Base-by-base conservation (phyloP, 2,113 vertebrate species). In the Myrmecophaga tridactyla region DNA sequence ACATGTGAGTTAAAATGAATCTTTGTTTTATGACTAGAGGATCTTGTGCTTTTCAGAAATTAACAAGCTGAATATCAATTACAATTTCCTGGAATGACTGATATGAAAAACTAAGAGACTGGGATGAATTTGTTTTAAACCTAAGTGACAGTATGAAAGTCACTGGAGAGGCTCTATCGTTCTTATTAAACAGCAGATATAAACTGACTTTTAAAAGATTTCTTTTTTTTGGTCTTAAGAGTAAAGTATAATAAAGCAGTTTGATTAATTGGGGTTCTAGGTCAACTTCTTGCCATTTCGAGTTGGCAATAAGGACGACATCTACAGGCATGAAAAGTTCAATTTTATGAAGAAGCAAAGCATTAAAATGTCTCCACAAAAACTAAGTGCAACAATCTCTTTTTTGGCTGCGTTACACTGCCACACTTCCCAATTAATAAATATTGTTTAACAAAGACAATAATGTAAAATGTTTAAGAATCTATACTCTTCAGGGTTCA, bases 161-260 rank as follows among this genome's bases (percentile, higher is more conserved):
- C 58, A 90, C 31, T 56, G 29, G 46, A 21, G 25, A 23, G 39
- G 23, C 5, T 86, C 93, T 86, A 60, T 73, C 84, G 25, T 73
- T 89, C 56, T 85, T 80, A 82, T 51, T 84, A 92, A 89, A 65
- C 29, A 62, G 21, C 34, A 7, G 31, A 86, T 29, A 65, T 4
- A 65, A 86, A n/a, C 39, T 78, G 90, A 62, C 31, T 87, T 94
- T 89, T 73, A 21, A 82, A 73, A 89, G 53, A 90, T 62, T 83
- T 86, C 27, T 80, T 23, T 83, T 92, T 51, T 94, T 58, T n/a
- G 15, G 62, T 56, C n/a, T 89, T 85, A 97, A 80, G 41, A 84
- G 46, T 53, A 83, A 92, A 96, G 7, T 73, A 0, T 9, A 91
- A 39, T 7, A 92, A 94, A 95, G 53, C 3, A 58, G 53, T 76